Conservation (phyloP, 2,888 invertebrate species). For the Drosophila tripunctata region DNA sequence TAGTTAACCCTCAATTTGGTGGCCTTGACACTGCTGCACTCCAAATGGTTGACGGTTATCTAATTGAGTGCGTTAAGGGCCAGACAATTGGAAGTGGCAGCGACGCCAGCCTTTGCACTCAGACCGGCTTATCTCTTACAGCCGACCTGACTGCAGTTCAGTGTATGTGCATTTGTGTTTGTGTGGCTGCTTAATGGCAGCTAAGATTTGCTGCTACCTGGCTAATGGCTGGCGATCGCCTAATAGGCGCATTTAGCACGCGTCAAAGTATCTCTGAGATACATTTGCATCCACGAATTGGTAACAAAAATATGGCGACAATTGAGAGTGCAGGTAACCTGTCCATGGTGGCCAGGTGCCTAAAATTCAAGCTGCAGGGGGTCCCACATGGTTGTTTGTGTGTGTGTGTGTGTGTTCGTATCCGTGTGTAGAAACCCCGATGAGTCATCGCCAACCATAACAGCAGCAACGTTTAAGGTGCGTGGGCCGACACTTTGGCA, state of each 20-base stretch:
- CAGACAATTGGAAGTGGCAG: constrained; percentile 65
- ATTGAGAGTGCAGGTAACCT: constrained; percentile 44
- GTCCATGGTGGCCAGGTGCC: constrained; percentile 25
- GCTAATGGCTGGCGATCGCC: constrained; percentile 43
- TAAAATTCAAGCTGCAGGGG: constrained; percentile 51
- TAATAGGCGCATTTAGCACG: constrained; percentile 74
- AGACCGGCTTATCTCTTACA: constrained; percentile 65
- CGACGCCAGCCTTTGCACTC: constrained; percentile 69
- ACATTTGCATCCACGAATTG: constrained; percentile 16
- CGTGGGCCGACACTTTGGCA: constrained; percentile 60
- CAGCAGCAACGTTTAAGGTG: constrained; percentile 41
- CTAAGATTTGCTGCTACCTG: constrained; percentile 54
- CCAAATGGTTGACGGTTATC: constrained; percentile 32
- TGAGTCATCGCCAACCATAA: constrained; percentile 78
- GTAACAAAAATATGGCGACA: constrained; percentile 43
- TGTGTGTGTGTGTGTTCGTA: constrained; percentile 22
- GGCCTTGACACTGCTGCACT: constrained; percentile 43
- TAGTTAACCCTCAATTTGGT: constrained; percentile 41
- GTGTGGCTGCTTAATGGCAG: constrained; percentile 44
- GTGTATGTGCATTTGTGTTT: too few relatives aligned
- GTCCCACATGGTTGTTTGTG: constrained; percentile 20
- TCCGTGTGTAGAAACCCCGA: constrained; percentile 82
- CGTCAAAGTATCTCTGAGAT: constrained; percentile 39
- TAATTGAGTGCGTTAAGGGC: constrained; percentile 50
- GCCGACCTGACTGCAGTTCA: too few relatives aligned